Base-by-base conservation (phyloP, 2,113 vertebrate species). In the Morone saxatilis region DNA sequence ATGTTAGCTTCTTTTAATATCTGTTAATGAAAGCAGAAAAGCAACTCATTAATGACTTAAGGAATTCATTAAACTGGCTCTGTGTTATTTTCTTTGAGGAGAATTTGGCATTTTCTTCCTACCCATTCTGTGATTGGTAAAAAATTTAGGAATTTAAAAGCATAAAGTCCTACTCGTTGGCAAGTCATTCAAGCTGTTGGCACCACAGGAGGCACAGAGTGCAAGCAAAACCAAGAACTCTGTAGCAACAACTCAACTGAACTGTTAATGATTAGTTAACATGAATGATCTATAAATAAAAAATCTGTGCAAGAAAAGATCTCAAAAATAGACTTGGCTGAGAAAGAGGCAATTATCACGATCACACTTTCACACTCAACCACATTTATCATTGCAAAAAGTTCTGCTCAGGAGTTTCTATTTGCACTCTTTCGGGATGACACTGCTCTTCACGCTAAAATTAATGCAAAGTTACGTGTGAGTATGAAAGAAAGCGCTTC, bases 291-390 rank as follows among this genome's bases (percentile, higher is more conserved):
- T 72, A 83, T 59, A 84, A 85, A 80, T 73, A 78, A 80, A 83
- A 75, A 80, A 48, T 25, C 40, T 12, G 41, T 20, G 74, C 41
- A 48, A 40, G 69, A 65, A 31, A 74, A 54, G 50, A 86, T 53
- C 31, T 80, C 56, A 40, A 72, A 92, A 92, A 93, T 90, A 94
- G 81, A 86, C 77, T 16, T 73, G 68, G 65, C 89, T 85, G 85
- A 81, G 83, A 89, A 87, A 87, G 84, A 91, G 86, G 84, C 84
- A 94, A 93, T 94, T 94, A 93, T 91, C 93, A 79, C 79, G 3
- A 71, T 94, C 84, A 86, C 83, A 80, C 84, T 3, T 89, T 69
- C 43, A 56, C 70, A 68, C 85, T 40, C 41, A 60, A 22, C 57
- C 74, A 79, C 73, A 65, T 85, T 87, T 79, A 81, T 85, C 63